A percentile compares a stretch with the other conserved stretches of the same genome.
Evolutionary conservation across 2,888 invertebrate genomes (phyloP).

Genomic region (Agrochola circellaris): DNA sequence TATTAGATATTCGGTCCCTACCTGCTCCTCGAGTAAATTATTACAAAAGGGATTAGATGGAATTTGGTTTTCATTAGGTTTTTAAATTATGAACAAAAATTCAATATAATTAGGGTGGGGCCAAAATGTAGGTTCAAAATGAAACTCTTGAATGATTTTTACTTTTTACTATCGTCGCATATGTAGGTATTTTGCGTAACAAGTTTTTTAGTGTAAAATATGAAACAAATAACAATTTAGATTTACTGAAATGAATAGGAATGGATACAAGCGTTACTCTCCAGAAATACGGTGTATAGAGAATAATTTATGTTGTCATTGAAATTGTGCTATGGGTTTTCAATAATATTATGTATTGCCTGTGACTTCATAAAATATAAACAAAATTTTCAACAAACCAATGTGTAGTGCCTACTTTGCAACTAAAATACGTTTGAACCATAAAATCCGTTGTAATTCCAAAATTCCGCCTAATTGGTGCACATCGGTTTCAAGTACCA

Average conservation of each 20-base stretch:
- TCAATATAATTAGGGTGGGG: background rate
- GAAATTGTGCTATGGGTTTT: background rate
- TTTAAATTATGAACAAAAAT: constrained; percentile 11
- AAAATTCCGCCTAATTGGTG: constrained; percentile 19
- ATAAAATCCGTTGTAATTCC: constrained; percentile 5
- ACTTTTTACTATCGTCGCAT: background rate
- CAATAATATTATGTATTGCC: too few relatives aligned
- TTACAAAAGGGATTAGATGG: constrained; percentile 36
- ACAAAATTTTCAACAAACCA: background rate
- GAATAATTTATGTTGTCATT: background rate
- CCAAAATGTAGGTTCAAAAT: background rate
- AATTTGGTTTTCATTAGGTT: constrained; percentile 45
- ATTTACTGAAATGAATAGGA: background rate
- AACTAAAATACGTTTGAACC: background rate
- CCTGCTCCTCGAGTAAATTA: constrained; percentile 56
- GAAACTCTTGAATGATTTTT: background rate
- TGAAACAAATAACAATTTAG: background rate
- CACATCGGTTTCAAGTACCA: constrained; percentile 11
- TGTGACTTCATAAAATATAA: background rate
- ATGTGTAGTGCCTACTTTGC: background rate
- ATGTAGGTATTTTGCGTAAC: background rate
- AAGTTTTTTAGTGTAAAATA: background rate
- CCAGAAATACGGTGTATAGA: background rate
- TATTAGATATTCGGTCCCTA: constrained; percentile 49
- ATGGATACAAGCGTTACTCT: background rate